Conservation (phyloP, 1,140 invertebrate species). For the Lepidurus arcticus region DNA sequence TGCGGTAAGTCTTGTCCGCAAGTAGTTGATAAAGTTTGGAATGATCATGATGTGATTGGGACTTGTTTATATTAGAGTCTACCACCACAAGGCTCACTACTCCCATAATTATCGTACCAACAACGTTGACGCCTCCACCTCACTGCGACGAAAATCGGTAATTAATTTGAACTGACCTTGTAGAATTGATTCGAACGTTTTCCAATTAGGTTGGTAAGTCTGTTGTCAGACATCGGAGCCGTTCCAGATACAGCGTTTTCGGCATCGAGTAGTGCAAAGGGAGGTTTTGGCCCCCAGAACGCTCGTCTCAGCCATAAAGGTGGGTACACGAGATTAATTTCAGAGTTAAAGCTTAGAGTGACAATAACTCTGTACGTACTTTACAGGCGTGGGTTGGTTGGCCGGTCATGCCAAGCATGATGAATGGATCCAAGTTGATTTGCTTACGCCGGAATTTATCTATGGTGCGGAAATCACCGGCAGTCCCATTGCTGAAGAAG, state of each 20-base stretch:
- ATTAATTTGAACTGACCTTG: slow-evolving; percentile 28
- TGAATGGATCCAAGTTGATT: slow-evolving; percentile 64
- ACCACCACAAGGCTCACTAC: slow-evolving; percentile 31
- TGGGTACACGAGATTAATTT: neutral
- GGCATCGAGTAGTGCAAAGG: slow-evolving; percentile 52
- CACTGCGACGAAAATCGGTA: slow-evolving; percentile 48
- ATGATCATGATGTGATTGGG: neutral
- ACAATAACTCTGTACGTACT: slow-evolving; percentile 39
- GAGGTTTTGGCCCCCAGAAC: slow-evolving; percentile 49
- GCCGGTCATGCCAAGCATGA: slow-evolving; percentile 51
- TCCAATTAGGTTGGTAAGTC: slow-evolving; percentile 43
- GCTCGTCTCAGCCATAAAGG: slow-evolving; percentile 45
- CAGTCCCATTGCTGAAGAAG: slow-evolving; percentile 55
- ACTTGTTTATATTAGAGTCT: neutral
- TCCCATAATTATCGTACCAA: slow-evolving; percentile 43
- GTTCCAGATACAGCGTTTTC: slow-evolving; percentile 53
- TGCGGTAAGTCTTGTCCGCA: slow-evolving; percentile 38
- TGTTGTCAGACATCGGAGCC: slow-evolving; percentile 51
- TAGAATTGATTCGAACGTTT: neutral
- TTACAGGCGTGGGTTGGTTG: slow-evolving; percentile 51
- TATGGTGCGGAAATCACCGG: slow-evolving; percentile 68
- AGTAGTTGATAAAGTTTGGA: too few relatives aligned
- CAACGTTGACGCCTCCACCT: slow-evolving; percentile 49
- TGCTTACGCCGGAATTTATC: slow-evolving; percentile 56
- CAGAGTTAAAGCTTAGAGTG: slow-evolving; percentile 37